Percentiles rank a stretch among this genome's conserved stretches.
Evolutionary conservation across 2,888 invertebrate genomes (phyloP).

Genomic region (Laothoe populi): DNA sequence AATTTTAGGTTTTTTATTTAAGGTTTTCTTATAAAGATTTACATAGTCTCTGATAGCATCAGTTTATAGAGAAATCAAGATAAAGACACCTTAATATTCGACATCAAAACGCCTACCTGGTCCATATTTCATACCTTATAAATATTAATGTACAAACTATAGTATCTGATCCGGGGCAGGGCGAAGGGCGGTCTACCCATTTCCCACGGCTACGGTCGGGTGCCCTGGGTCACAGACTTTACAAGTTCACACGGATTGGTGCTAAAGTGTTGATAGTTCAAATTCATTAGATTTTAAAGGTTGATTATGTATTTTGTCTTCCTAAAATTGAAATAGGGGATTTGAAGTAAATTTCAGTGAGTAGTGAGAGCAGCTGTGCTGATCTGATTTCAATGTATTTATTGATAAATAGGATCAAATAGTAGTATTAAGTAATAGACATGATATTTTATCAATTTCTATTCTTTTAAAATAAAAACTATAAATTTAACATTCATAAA

Average conservation of each 20-base stretch:
- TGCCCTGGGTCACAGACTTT: conserved; percentile 50
- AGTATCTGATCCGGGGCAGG: conserved; percentile 24
- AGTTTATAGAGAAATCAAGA: background rate
- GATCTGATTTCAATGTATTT: too few species aligned
- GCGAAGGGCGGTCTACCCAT: conserved; percentile 31
- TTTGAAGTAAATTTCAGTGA: background rate
- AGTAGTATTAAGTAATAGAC: too few species aligned
- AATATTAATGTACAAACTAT: conserved; percentile 22
- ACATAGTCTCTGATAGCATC: background rate
- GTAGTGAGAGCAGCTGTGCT: too few species aligned
- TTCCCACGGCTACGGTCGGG: conserved; percentile 56
- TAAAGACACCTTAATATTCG: background rate
- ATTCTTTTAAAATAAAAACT: too few species aligned
- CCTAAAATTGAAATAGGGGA: background rate
- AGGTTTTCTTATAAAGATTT: too few species aligned
- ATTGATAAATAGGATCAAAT: too few species aligned
- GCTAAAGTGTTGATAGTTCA: background rate
- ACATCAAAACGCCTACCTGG: background rate
- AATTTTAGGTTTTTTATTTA: too few species aligned
- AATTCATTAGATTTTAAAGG: background rate
- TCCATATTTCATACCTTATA: conserved; percentile 19
- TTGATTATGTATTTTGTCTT: background rate
- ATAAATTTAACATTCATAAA: too few species aligned
- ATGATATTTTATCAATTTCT: too few species aligned
- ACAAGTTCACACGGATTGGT: conserved; percentile 16